Percentiles rank a stretch among this genome's conserved stretches.
Evolutionary conservation across 2,888 invertebrate species (phyloP).

Genomic region (Leucophenga montana): DNA sequence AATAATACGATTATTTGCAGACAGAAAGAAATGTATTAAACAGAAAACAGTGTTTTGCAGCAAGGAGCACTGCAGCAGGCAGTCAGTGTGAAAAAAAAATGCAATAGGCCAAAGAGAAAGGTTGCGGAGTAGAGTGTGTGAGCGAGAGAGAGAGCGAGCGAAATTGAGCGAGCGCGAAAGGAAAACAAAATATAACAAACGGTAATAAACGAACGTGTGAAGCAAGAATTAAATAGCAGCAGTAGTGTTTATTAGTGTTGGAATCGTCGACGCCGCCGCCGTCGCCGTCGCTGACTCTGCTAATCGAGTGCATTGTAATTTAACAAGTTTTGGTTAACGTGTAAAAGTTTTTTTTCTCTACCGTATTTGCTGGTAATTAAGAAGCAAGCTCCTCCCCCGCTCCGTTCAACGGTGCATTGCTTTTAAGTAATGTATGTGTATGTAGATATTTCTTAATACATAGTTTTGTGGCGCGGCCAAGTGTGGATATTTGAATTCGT

Average conservation of each 20-base stretch:
- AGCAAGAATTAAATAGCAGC: neutral
- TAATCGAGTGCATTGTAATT: constrained; percentile 47
- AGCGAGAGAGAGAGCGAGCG: neutral
- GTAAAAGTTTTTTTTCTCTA: constrained; percentile 27
- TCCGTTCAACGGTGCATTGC: constrained; percentile 27
- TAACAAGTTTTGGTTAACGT: constrained; percentile 39
- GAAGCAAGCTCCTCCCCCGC: constrained; percentile 35
- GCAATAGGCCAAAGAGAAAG: constrained; percentile 9
- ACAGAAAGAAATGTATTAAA: neutral
- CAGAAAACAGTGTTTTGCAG: neutral
- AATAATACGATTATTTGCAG: too few species aligned
- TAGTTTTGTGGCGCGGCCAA: too few species aligned
- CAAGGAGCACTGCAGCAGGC: neutral
- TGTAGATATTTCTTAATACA: constrained; percentile 7
- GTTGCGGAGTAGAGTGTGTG: too few species aligned
- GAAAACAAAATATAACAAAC: constrained; percentile 23
- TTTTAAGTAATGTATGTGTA: constrained; percentile 23
- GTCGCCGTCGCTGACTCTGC: neutral
- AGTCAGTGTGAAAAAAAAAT: constrained; percentile 19
- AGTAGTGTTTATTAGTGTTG: too few species aligned
- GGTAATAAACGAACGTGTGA: constrained; percentile 18
- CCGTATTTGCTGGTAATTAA: constrained; percentile 49
- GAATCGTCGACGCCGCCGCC: too few species aligned
- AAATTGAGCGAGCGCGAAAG: neutral
- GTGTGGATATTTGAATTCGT: too few species aligned